Conservation (phyloP, 2,888 invertebrate genomes). For the Ennomos quercinarius region DNA sequence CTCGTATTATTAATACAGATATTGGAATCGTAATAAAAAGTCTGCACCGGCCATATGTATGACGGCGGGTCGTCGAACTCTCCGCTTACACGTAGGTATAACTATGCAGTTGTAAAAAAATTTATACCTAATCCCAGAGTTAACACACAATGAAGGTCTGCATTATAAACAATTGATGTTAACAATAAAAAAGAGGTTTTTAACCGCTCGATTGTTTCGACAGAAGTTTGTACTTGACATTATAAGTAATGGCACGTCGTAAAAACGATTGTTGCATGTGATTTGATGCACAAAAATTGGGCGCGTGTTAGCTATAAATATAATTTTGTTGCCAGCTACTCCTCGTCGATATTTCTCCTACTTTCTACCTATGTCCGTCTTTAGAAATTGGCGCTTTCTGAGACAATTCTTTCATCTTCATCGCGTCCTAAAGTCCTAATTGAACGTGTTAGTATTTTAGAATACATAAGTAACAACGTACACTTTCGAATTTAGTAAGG, state of each 20-base stretch:
- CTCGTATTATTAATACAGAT: slow-evolving; percentile 35
- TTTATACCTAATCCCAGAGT: slow-evolving; percentile 50
- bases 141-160: slow-evolving; percentile 53
- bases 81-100: slow-evolving; percentile 14
- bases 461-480: too few relatives aligned
- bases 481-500: too few relatives aligned
- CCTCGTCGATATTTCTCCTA: too few relatives aligned
- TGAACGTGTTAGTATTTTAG: too few relatives aligned
- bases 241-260: slow-evolving; percentile 49
- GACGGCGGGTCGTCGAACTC: slow-evolving; percentile 40
- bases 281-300: slow-evolving; percentile 50
- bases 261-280: slow-evolving; percentile 46
- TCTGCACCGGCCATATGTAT: slow-evolving; percentile 39
- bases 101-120: slow-evolving; percentile 58
- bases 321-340: slow-evolving; percentile 6
- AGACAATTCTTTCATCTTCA: too few relatives aligned
- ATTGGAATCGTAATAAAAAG: slow-evolving; percentile 38
- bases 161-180: slow-evolving; percentile 55
- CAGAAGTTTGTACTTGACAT: slow-evolving; percentile 52
- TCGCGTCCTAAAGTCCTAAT: too few relatives aligned
- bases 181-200: slow-evolving; percentile 56
- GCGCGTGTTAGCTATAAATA: slow-evolving; percentile 30
- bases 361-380: too few relatives aligned
- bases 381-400: too few relatives aligned
- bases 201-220: slow-evolving; percentile 59